These are phyloP conservation scores for Oreonectes daqikongensis DNA, from an alignment of 2,797 vertebrate genomes.

Conservation along the genomic window DNA sequence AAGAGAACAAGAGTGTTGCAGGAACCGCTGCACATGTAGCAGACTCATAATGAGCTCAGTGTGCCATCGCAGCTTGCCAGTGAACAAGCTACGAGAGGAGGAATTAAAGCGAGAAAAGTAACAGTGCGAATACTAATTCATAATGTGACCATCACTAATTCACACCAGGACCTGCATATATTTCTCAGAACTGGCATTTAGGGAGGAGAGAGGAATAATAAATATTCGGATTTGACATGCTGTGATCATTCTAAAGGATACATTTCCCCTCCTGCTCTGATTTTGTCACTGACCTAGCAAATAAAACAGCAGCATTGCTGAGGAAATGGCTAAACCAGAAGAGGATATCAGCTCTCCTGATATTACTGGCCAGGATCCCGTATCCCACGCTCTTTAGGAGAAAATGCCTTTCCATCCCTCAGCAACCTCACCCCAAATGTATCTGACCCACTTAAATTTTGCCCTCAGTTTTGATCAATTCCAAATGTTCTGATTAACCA, in stretches of 20 bases:
- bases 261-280: conserved; percentile 26
- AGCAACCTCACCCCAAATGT: conserved; percentile 24
- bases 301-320: conserved; percentile 43
- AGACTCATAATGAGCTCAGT: conserved; percentile 62
- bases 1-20: conserved; percentile 37
- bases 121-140: conserved; percentile 33
- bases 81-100: conserved; percentile 43
- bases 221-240: conserved; percentile 17
- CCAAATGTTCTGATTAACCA: conserved; percentile 16
- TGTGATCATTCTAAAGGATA: conserved; percentile 41
- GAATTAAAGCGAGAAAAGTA: conserved; percentile 44
- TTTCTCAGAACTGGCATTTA: conserved; percentile 9
- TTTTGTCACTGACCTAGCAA: conserved; percentile 41
- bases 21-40: conserved; percentile 41
- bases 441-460: conserved; percentile 38
- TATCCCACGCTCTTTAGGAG: conserved; percentile 51
- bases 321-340: conserved; percentile 42
- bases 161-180: conserved; percentile 46
- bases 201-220: conserved; percentile 14
- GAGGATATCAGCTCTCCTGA: conserved; percentile 46
- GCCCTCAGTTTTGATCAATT: neutral
- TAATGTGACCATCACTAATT: conserved; percentile 47
- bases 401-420: conserved; percentile 27
- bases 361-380: conserved; percentile 38
- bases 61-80: conserved; percentile 54